Evolutionary conservation across 1,140 invertebrate species (phyloP), one percentile per base, ranked within the genome.

Genomic region (Calephelis virginiensis): DNA sequence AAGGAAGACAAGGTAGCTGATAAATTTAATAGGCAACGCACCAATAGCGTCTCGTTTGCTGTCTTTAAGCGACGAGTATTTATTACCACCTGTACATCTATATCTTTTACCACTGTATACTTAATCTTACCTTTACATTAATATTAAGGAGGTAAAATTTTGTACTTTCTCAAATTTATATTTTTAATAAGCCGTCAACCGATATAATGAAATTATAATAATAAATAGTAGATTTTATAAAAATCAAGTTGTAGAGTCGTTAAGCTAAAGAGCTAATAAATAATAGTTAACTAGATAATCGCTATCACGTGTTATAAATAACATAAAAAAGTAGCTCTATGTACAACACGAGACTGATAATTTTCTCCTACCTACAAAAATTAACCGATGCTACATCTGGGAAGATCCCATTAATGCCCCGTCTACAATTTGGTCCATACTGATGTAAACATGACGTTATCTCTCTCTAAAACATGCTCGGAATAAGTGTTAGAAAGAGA

Each of bases 361-460:
- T 84, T 81, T 80, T 71, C 81, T 82, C 79, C 85, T 88, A 85
- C 85, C 82, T 80, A 83, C 81, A 63, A 82, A 89, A 87, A 85
- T 83, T 83, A 81, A 74, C 77, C 75, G 76, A 77, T 73, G 70
- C 68, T 66, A 50, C 63, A 75, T 83, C 75, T 86, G 85, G 88
- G 86, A 86, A 85, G 85, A 85, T 80, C 79, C 88, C 67, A 81
- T 67, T 78, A 78, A 69, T 77, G 85, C 87, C 85, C 78, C 87
- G 81, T 80, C 85, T 85, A 80, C 76, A 75, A 67, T 80, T 77
- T 74, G 81, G 83, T 85, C 84, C 85, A 88, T 79, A 77, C 66
- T 76, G 77, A 85, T 82, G 82, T 78, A 79, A 85, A 86, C 80
- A 77, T 80, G 53, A 60, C 71, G 64, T 77, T 72, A 70, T 89